Percentiles rank a stretch among this genome's conserved stretches.
Conservation (phyloP, 2,113 vertebrate genomes). For the Chloroceryle aenea region DNA sequence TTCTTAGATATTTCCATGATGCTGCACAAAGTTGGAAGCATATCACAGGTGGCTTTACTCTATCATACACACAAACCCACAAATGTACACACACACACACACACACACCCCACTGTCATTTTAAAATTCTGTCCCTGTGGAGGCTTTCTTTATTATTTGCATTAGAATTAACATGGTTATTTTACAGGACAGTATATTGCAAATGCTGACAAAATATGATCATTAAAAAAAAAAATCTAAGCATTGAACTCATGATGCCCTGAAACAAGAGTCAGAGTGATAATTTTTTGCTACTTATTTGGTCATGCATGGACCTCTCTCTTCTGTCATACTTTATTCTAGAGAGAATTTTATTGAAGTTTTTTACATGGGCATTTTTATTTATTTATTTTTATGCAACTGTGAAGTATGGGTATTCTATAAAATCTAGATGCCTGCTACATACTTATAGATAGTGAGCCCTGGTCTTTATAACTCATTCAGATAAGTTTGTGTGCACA, state of each 20-base stretch:
- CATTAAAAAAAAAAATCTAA: neutral
- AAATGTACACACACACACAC: neutral
- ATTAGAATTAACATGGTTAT: neutral
- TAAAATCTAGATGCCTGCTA: neutral
- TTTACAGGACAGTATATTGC: neutral
- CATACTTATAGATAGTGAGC: neutral
- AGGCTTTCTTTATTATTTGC: neutral
- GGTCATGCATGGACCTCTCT: neutral
- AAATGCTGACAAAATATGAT: neutral
- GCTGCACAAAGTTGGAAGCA: neutral
- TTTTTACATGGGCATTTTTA: neutral
- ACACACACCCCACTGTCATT: neutral
- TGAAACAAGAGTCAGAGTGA: neutral
- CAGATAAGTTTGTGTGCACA: neutral
- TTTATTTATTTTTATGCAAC: neutral
- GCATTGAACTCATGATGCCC: neutral
- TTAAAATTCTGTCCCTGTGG: constrained; percentile 21
- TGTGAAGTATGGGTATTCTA: neutral
- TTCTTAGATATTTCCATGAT: neutral
- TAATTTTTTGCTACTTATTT: neutral
- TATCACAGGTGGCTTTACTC: neutral
- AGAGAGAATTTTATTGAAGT: neutral
- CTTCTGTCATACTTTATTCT: neutral
- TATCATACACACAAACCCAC: neutral
- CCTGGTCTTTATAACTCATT: neutral